Conservation (phyloP, 2,888 invertebrate species). For the Sarcophaga subvicina region DNA sequence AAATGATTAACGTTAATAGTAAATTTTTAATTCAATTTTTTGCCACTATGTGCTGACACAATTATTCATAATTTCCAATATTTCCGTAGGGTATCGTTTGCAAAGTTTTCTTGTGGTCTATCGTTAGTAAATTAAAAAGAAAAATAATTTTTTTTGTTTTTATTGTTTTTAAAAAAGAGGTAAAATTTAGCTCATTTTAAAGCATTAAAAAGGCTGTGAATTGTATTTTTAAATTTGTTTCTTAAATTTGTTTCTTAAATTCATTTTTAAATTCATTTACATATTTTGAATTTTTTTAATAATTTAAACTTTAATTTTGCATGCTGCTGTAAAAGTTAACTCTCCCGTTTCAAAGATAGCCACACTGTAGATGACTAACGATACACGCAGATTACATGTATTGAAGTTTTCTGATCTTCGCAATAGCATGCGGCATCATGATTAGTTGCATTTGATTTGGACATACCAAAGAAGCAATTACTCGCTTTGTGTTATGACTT, state of each 20-base stretch:
- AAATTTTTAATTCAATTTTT: slow-evolving; percentile 4
- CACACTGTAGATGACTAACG: too few relatives aligned
- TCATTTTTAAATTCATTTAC: slow-evolving; percentile 13
- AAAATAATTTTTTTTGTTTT: slow-evolving; percentile 17
- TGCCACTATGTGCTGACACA: neutral
- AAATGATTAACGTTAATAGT: neutral
- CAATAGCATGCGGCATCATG: too few relatives aligned
- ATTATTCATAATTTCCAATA: neutral
- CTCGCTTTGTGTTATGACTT: too few relatives aligned
- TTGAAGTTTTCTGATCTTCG: too few relatives aligned
- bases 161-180: slow-evolving; percentile 9
- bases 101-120: slow-evolving; percentile 9
- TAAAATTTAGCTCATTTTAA: slow-evolving; percentile 78
- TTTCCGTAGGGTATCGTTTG: neutral
- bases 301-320: neutral
- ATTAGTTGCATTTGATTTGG: too few relatives aligned
- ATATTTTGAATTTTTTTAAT: neutral
- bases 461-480: too few relatives aligned
- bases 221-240: slow-evolving; percentile 61
- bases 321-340: neutral
- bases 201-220: slow-evolving; percentile 81
- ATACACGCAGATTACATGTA: too few relatives aligned
- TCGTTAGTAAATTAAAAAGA: neutral
- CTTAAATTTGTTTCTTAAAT: neutral
- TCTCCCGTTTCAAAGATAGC: too few relatives aligned